A percentile compares a stretch with the other conserved stretches of the same genome.
These are phyloP conservation scores for Cichlasoma orientale DNA, from an alignment of 2,797 vertebrate genomes.

Conservation along the genomic window DNA sequence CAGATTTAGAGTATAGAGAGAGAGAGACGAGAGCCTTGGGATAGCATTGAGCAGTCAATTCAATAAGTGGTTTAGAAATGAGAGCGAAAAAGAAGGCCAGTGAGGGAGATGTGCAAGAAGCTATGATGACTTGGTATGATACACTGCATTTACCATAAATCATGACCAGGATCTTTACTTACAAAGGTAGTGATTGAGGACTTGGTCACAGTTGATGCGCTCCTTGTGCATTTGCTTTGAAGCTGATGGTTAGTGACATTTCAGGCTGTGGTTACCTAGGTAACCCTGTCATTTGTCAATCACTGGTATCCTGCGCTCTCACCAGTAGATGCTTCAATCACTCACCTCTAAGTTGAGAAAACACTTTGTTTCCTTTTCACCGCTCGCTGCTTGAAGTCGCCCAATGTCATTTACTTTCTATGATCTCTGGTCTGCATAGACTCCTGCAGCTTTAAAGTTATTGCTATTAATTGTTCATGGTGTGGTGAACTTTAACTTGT, in stretches of 20 bases:
- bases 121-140: background rate
- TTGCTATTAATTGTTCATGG: too few relatives aligned
- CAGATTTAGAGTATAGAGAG: slow-evolving; percentile 31
- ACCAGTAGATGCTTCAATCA: background rate
- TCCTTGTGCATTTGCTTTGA: background rate
- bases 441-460: too few relatives aligned
- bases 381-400: too few relatives aligned
- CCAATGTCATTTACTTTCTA: too few relatives aligned
- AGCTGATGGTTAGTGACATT: background rate
- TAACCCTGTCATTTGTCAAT: background rate
- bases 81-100: slow-evolving; percentile 7
- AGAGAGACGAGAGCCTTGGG: slow-evolving; percentile 6
- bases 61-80: slow-evolving; percentile 24
- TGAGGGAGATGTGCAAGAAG: background rate
- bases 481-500: too few relatives aligned
- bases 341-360: background rate
- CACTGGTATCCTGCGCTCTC: background rate
- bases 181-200: background rate
- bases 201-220: background rate
- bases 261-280: background rate
- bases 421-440: too few relatives aligned
- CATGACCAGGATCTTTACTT: background rate
- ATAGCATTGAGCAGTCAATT: slow-evolving; percentile 34
- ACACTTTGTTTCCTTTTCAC: too few relatives aligned
- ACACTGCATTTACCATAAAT: background rate